phyloP scores from a whole-genome alignment of 2,888 invertebrate species.

The Tinea pellionella region DNA sequence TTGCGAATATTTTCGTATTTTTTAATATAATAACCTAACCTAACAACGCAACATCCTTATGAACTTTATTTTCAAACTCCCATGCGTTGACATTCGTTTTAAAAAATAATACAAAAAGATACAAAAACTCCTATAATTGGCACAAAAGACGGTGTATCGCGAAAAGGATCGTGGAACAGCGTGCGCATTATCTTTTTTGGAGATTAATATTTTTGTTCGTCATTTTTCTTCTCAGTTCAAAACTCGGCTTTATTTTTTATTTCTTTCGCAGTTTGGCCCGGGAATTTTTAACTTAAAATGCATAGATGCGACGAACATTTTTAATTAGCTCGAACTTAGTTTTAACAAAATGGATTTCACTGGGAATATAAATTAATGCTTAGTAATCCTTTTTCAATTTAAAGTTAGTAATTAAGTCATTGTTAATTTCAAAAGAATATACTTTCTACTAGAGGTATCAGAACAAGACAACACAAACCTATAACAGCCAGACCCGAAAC shows the following conservation, averaged over 20 bases:
- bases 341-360: background rate
- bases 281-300: conserved; percentile 23
- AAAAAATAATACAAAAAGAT: conserved; percentile 32
- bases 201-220: conserved; percentile 52
- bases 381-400: too few species aligned
- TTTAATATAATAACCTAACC: too few species aligned
- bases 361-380: too few species aligned
- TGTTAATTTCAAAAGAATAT: too few species aligned
- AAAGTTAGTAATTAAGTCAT: too few species aligned
- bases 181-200: conserved; percentile 47
- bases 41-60: background rate
- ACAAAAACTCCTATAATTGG: conserved; percentile 52
- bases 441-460: too few species aligned
- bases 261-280: conserved; percentile 33
- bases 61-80: conserved; percentile 20
- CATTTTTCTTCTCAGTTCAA: conserved; percentile 44
- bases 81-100: conserved; percentile 28
- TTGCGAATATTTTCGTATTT: too few species aligned
- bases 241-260: conserved; percentile 45
- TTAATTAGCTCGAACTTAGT: background rate
- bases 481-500: too few species aligned
- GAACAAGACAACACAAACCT: too few species aligned
- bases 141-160: conserved; percentile 59
- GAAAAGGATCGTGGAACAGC: conserved; percentile 44
- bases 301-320: conserved; percentile 26